Evolutionary conservation across 2,888 invertebrate species (phyloP), one percentile per base, ranked within the genome.

Genomic region (Orthonevra nobilis): DNA sequence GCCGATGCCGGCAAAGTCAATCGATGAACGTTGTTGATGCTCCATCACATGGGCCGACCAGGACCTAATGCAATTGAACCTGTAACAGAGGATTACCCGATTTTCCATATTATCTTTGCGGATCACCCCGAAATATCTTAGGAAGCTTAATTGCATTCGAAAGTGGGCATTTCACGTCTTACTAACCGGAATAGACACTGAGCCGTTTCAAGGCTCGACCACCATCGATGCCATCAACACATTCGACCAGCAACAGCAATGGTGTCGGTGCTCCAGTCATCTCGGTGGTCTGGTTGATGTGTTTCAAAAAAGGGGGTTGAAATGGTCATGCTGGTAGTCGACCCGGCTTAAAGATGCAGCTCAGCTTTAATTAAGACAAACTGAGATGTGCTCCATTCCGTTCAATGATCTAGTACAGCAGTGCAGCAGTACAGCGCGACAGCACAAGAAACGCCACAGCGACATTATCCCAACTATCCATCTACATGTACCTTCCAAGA

Each of bases 381-480:
- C 79, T 60, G 40, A 58, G 63, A 58, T 50, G 42, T 58, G 56
- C 10, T 7, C 17, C 32, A 10, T 36, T 54, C 34, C 52, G 44
- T 52, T 14, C 38, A 38, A 70, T 75, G 70, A 70, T 64, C 70
- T 70, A 73, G 46, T 66, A 48, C 48, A 60, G 32, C 32, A 54
- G 19, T n/a, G n/a, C 30, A 28, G 17, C 44, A 48, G 7, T 44
- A 17, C 7, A 30, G 23, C n/a, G 17, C 23, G 5, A 23, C 23
- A 23, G 5, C 23, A 9, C 23, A 28, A 23, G 17, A 63, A 44
- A 44, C 28, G 28, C 60, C 42, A 48, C 50, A 64, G 60, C 64
- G 72, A 73, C 66, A 72, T 79, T 79, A 79, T 79, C 79, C 73
- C 66, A 68, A 36, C 79, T 42, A 79, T 73, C 42, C 66, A 79